phyloP scores from a whole-genome alignment of 1,140 invertebrate species.

The Ruditapes philippinarum region DNA sequence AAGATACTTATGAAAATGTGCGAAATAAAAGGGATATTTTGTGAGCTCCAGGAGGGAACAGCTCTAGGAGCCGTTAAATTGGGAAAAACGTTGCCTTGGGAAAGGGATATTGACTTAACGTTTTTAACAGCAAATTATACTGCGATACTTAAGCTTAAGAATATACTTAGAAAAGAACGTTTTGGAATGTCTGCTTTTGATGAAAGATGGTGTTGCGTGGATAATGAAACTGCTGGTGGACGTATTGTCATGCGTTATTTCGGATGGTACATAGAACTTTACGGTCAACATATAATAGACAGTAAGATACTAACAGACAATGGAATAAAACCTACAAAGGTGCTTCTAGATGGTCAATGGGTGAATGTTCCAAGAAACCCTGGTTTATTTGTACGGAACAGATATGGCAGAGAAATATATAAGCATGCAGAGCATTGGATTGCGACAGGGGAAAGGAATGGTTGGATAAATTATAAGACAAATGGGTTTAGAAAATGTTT shows the following conservation, averaged over 20 bases:
- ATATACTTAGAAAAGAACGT: conserved; percentile 62
- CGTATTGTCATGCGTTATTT: conserved; percentile 47
- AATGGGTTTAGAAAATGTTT: conserved; percentile 73
- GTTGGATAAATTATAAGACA: conserved; percentile 70
- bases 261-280: conserved; percentile 69
- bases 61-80: conserved; percentile 82
- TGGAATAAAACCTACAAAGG: conserved; percentile 73
- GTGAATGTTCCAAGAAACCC: conserved; percentile 79
- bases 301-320: conserved; percentile 40
- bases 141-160: conserved; percentile 53
- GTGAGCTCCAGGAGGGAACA: conserved; percentile 79
- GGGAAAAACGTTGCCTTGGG: conserved; percentile 80
- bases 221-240: conserved; percentile 66
- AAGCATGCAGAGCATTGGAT: conserved; percentile 78
- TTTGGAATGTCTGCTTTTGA: conserved; percentile 57
- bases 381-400: conserved; percentile 81
- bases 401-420: conserved; percentile 78
- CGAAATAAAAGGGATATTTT: conserved; percentile 63
- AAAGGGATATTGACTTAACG: conserved; percentile 78
- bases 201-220: conserved; percentile 67
- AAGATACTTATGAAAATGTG: conserved; percentile 66
- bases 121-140: conserved; percentile 69
- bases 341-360: conserved; percentile 77
- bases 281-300: conserved; percentile 72
- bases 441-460: conserved; percentile 40